Base-by-base conservation (phyloP, 2,113 vertebrate species). In the Cardinalis cardinalis region DNA sequence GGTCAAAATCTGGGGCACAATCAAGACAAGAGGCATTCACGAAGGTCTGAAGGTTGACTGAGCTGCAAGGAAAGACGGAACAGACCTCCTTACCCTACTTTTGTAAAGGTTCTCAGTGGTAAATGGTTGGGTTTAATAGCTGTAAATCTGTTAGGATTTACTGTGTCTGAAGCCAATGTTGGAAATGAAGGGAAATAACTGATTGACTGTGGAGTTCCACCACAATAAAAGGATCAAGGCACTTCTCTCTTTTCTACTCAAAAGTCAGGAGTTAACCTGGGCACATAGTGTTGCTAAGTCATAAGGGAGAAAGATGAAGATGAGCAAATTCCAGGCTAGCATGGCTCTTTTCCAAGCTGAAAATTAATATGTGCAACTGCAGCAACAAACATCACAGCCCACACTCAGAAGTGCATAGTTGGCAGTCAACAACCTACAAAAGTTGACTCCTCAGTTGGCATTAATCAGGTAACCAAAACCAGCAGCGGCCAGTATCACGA, bases 391-490 rank as follows among this genome's bases (percentile, higher is more conserved):
- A 90, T 58, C 64, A 41, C 74, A 75, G 84, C 84, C 94, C 84
- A 95, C 34, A 2, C 94, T 89, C 84, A 92, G 7, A 85, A 95
- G 93, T 36, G 71, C 89, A 90, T 65, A 94, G 71, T 34, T 95
- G 91, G 94, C 95, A 96, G 76, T 31, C 31, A 93, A 89, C 68
- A 68, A 73, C 89, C 71, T 55, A 48, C 87, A 94, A 55, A 89
- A 93, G 89, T 73, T 65, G 87, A 91, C 74, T 92, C 78, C 91
- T 93, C 68, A 73, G 81, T 43, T 93, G 93, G 87, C 93, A 94
- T 79, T 87, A 90, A 75, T 66, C 81, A 94, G 84, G 94, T 92
- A 95, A 93, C 93, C 82, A 90, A 89, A 92, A 75, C 91, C 91
- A 87, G 78, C 81, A 92, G 84, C 28, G 52, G 32, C 55, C 73